phyloP scores from a whole-genome alignment of 2,888 invertebrate species.

The Acronicta aceris region DNA sequence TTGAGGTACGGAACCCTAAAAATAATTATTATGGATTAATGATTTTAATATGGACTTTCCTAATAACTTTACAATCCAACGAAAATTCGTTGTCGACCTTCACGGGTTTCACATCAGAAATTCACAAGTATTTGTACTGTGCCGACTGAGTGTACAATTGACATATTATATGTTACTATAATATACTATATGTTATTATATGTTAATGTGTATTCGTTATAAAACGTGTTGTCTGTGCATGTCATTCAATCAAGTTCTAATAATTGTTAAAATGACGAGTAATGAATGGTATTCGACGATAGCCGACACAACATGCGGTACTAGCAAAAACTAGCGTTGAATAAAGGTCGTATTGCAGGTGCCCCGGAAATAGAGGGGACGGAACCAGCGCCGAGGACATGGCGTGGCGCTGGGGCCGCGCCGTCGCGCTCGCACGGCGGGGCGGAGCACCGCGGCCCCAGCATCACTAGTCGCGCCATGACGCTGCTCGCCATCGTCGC shows the following conservation, averaged over 20 bases:
- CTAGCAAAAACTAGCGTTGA: neutral
- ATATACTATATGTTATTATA: no score
- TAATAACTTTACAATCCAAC: neutral
- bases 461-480: conserved; percentile 63
- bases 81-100: conserved; percentile 11
- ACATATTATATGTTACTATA: neutral
- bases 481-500: conserved; percentile 66
- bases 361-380: conserved; percentile 83
- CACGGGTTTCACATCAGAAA: conserved; percentile 4
- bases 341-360: conserved; percentile 61
- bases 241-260: neutral
- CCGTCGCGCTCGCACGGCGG: conserved; percentile 64
- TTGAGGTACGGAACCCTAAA: no score
- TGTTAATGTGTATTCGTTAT: no score
- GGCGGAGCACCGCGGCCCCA: conserved; percentile 61
- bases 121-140: neutral
- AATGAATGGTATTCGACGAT: neutral
- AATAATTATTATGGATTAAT: no score
- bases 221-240: conserved; percentile 8
- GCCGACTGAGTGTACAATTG: neutral
- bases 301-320: no score
- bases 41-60: neutral
- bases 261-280: neutral
- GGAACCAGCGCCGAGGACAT: conserved; percentile 87
- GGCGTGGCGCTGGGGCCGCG: conserved; percentile 86